phyloP scores from a whole-genome alignment of 2,797 vertebrate genomes.

The Xenentodon cancila region DNA sequence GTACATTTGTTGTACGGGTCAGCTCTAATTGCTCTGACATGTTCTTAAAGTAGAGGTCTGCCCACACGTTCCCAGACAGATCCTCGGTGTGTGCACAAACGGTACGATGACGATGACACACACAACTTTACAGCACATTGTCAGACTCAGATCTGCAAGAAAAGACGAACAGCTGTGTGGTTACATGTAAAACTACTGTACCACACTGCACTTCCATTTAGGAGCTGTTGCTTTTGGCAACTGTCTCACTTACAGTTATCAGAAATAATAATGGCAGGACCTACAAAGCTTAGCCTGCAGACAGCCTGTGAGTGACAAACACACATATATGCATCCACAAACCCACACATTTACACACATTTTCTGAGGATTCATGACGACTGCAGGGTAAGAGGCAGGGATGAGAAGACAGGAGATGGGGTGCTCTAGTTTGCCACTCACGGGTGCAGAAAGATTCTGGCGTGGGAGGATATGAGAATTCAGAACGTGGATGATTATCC shows the following conservation, averaged over 20 bases:
- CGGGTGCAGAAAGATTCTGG: slow-evolving; percentile 73
- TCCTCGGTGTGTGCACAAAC: no score
- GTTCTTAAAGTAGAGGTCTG: no score
- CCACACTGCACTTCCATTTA: not conserved
- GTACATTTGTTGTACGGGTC: no score
- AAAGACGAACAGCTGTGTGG: slow-evolving; percentile 20
- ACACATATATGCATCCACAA: slow-evolving; percentile 21
- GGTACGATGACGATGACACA: no score
- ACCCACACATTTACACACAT: slow-evolving; percentile 21
- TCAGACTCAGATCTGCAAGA: not conserved
- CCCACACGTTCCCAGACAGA: no score
- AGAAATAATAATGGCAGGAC: slow-evolving; percentile 41
- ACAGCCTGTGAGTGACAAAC: slow-evolving; percentile 53
- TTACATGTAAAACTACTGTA: no score
- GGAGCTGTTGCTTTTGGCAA: no score
- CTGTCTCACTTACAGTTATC: no score
- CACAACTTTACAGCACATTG: not conserved
- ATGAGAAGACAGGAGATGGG: slow-evolving; percentile 68
- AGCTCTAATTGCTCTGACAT: no score
- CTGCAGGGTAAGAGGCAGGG: slow-evolving; percentile 59
- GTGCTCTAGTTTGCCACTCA: slow-evolving; percentile 72
- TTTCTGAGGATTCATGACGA: slow-evolving; percentile 58
- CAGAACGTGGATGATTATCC: slow-evolving; percentile 74
- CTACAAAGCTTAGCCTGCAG: slow-evolving; percentile 64
- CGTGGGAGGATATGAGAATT: slow-evolving; percentile 77